phyloP scores from a whole-genome alignment of 1,140 invertebrate genomes.

The Drosophila kurseongensis region DNA sequence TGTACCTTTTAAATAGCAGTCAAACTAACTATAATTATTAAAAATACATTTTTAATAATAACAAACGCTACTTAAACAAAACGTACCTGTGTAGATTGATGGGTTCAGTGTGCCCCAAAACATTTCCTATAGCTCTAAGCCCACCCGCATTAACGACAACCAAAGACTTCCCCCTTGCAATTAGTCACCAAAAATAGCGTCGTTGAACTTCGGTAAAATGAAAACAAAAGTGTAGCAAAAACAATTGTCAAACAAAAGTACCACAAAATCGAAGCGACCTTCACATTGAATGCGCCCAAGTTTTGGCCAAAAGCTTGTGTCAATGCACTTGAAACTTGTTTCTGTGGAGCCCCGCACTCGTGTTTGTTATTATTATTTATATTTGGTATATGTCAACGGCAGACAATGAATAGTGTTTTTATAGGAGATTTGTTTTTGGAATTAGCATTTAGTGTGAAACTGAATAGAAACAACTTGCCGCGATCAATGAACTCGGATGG shows the following conservation, averaged over 20 bases:
- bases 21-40: too few species aligned
- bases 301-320: constrained; percentile 39
- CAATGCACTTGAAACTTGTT: constrained; percentile 69
- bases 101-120: constrained; percentile 37
- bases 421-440: constrained; percentile 48
- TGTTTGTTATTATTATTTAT: constrained; percentile 64
- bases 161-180: constrained; percentile 69
- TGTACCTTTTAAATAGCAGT: too few species aligned
- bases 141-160: constrained; percentile 47
- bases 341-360: constrained; percentile 34
- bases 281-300: constrained; percentile 73
- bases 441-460: constrained; percentile 68
- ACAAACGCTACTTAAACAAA: too few species aligned
- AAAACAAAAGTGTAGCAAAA: constrained; percentile 44
- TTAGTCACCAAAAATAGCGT: constrained; percentile 60
- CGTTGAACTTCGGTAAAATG: constrained; percentile 54
- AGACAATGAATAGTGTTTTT: constrained; percentile 58
- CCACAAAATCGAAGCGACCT: constrained; percentile 56
- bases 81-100: background rate
- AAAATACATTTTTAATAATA: too few species aligned
- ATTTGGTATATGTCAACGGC: constrained; percentile 63
- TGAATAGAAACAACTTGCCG: constrained; percentile 23
- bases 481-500: constrained; percentile 66
- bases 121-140: constrained; percentile 32
- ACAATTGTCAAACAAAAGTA: constrained; percentile 35